Base-by-base conservation (phyloP, 2,113 vertebrate species). In the Amia ocellicauda region DNA sequence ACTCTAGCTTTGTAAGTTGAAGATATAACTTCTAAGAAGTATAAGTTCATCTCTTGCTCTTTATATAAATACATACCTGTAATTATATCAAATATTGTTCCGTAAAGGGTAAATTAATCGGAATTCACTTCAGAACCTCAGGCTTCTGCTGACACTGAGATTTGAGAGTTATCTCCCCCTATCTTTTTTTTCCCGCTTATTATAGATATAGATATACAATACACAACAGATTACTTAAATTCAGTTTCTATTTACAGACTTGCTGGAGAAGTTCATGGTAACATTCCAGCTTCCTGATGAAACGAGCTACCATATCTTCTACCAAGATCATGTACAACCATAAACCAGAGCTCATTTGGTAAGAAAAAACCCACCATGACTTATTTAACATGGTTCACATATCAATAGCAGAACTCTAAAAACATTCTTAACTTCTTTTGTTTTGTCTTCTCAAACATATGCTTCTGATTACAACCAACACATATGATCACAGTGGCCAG, bases 221-320 rank as follows among this genome's bases (percentile, higher is more conserved):
- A n/a, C n/a, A n/a, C n/a, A n/a, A n/a, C n/a, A 4, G 16, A 19
- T 19, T n/a, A 16, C 31, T 36, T 5, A 4, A 17, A 55, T 53
- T 3, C 14, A 17, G 11, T n/a, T 40, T 14, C 53, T 24, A 28
- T 47, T 69, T 54, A 7, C 26, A 85, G 83, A 85, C 72, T 61
- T 85, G 68, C 71, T 87, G 76, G 82, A 87, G 66, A 85, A 84
- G 74, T 86, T 83, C 0, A 80, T 80, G 69, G 85, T 86, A 49
- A 79, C 82, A 0, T 83, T 82, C 69, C 83, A 85, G 77, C 51
- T 87, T 51, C 27, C 69, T 20, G 76, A 82, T 36, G 80, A 85
- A 68, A 78, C 83, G 59, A 82, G 85, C 66, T 84, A 85, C 60
- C 82, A 85, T 69, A 84, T 87, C 71, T 87, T 84, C 69, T 85